These are phyloP conservation scores for Amphipyra tragopoginis DNA, from an alignment of 2,888 invertebrate genomes.

Conservation along the genomic window DNA sequence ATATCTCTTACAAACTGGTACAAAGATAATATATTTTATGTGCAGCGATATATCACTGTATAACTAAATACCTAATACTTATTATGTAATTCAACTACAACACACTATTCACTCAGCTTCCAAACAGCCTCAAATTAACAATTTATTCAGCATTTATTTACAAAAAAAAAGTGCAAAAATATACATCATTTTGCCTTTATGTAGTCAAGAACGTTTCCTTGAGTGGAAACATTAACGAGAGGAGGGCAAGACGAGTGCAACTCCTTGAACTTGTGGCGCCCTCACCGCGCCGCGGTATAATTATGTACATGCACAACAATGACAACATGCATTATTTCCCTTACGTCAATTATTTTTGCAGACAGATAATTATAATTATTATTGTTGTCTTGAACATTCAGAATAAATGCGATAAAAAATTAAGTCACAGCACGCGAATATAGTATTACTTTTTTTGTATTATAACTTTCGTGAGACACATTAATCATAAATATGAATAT, in stretches of 20 bases:
- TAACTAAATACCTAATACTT: too few relatives aligned
- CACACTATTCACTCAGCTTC: too few relatives aligned
- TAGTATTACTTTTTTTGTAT: too few relatives aligned
- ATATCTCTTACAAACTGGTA: too few relatives aligned
- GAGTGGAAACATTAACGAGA: constrained; percentile 13
- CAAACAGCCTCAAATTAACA: not conserved
- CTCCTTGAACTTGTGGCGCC: constrained; percentile 52
- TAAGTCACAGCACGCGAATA: too few relatives aligned
- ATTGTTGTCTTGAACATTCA: constrained; percentile 15
- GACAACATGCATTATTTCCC: constrained; percentile 10
- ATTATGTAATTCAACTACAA: too few relatives aligned
- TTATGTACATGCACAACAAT: constrained; percentile 33
- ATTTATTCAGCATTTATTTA: not conserved
- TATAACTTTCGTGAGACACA: too few relatives aligned
- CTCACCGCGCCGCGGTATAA: constrained; percentile 17
- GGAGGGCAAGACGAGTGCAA: constrained; percentile 19
- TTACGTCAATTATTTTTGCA: not conserved
- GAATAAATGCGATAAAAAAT: constrained; percentile 3
- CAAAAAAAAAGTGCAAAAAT: not conserved
- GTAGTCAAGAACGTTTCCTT: constrained; percentile 16
- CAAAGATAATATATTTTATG: too few relatives aligned
- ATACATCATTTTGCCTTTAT: not conserved
- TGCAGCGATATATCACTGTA: too few relatives aligned
- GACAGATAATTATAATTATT: constrained; percentile 3
- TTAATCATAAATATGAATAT: too few relatives aligned